Conservation (phyloP, 2,113 vertebrate species). For the Phyllopteryx taeniolatus region DNA sequence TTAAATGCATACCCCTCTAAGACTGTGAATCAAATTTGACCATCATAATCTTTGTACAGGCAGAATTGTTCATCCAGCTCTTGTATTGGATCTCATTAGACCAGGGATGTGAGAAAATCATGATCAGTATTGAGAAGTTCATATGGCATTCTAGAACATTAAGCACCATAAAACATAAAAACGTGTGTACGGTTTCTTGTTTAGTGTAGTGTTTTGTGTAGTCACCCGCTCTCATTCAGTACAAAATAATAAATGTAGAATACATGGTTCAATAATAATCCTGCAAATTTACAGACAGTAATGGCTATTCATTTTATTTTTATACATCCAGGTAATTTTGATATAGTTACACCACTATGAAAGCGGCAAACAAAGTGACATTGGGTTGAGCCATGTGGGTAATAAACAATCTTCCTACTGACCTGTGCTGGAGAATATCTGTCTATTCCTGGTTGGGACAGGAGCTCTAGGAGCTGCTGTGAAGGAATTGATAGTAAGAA, state of each 20-base stretch:
- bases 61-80: too few species aligned
- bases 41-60: too few species aligned
- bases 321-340: neutral
- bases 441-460: constrained; percentile 68
- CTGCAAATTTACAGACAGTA: neutral
- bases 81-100: too few species aligned
- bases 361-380: neutral
- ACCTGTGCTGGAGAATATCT: constrained; percentile 80
- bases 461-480: constrained; percentile 71
- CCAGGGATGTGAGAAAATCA: too few species aligned
- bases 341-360: neutral
- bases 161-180: too few species aligned
- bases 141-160: too few species aligned
- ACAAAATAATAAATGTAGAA: neutral
- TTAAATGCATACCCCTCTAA: too few species aligned
- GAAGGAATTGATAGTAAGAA: constrained; percentile 77
- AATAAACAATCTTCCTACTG: constrained; percentile 13
- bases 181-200: too few species aligned
- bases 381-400: neutral
- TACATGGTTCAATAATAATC: neutral
- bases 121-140: too few species aligned
- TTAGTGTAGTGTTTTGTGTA: too few species aligned
- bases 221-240: too few species aligned
- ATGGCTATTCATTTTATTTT: neutral
- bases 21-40: too few species aligned